A percentile compares a stretch with the other conserved stretches of the same genome.
phyloP scores from a whole-genome alignment of 1,140 invertebrate species.

The Physella acuta region DNA sequence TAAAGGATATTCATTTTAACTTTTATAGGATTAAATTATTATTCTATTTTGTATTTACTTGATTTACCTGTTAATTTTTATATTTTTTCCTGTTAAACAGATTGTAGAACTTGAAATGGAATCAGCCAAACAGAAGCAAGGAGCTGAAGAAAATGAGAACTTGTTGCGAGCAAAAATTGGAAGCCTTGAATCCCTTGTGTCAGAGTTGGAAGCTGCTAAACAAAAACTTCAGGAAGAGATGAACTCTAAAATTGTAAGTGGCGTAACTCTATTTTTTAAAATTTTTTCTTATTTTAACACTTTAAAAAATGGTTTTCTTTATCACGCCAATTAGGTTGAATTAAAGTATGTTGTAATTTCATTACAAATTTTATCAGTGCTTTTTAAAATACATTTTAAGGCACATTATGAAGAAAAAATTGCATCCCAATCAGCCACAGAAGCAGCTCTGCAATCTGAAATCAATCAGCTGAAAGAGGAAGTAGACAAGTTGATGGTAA shows the following conservation, averaged over 20 bases:
- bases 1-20: not conserved
- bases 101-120: no score
- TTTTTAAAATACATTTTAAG: no score
- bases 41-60: not conserved
- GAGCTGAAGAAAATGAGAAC: slow-evolving; percentile 42
- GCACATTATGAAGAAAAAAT: no score
- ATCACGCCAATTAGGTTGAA: no score
- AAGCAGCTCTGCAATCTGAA: no score
- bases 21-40: no score
- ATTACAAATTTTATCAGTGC: no score
- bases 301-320: no score
- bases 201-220: slow-evolving; percentile 36
- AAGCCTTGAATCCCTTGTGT: slow-evolving; percentile 44
- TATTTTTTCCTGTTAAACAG: no score
- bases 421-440: no score
- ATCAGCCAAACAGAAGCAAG: slow-evolving; percentile 33
- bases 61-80: slow-evolving; percentile 21
- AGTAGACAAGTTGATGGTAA: not conserved
- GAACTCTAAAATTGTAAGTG: slow-evolving; percentile 45
- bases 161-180: slow-evolving; percentile 43
- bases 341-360: no score
- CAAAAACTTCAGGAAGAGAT: slow-evolving; percentile 32
- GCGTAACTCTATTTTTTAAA: not conserved
- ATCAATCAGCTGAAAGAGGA: no score
- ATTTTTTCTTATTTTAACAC: not conserved